phyloP scores from a whole-genome alignment of 2,113 vertebrate species.

The Podiceps cristatus region DNA sequence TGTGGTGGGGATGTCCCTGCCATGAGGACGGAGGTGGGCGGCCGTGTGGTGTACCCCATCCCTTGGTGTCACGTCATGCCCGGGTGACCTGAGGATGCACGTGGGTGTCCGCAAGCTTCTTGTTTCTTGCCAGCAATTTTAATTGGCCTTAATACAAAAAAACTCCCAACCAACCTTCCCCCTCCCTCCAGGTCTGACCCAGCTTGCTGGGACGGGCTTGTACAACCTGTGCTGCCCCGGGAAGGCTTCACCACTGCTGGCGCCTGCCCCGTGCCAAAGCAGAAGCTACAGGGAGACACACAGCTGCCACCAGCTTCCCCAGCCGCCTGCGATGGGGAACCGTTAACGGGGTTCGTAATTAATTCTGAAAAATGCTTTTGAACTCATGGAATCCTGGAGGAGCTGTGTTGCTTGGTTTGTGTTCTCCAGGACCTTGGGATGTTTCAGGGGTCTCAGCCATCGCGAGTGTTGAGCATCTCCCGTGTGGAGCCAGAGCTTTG shows the following conservation, averaged over 20 bases:
- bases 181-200: not conserved
- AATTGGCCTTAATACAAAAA: not conserved
- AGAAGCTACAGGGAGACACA: not conserved
- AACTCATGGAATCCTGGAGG: not conserved
- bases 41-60: not conserved
- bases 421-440: rapidly evolving
- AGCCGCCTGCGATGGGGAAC: rapidly evolving
- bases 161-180: not conserved
- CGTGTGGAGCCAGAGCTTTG: not conserved
- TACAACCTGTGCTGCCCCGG: not conserved
- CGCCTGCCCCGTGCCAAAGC: rapidly evolving
- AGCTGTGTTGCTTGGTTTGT: not conserved
- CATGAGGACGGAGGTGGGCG: not conserved
- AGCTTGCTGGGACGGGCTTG: not conserved
- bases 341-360: rapidly evolving
- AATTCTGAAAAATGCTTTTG: not conserved
- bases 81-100: not conserved
- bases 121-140: not conserved
- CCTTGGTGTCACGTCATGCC: not conserved
- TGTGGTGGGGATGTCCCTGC: not conserved
- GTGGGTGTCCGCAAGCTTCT: not conserved
- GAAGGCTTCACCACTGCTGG: not conserved
- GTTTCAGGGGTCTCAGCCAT: not conserved
- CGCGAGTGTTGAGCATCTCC: rapidly evolving
- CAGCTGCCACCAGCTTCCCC: not conserved